Conservation (phyloP, 2,888 invertebrate species). For the Morpho helenor region DNA sequence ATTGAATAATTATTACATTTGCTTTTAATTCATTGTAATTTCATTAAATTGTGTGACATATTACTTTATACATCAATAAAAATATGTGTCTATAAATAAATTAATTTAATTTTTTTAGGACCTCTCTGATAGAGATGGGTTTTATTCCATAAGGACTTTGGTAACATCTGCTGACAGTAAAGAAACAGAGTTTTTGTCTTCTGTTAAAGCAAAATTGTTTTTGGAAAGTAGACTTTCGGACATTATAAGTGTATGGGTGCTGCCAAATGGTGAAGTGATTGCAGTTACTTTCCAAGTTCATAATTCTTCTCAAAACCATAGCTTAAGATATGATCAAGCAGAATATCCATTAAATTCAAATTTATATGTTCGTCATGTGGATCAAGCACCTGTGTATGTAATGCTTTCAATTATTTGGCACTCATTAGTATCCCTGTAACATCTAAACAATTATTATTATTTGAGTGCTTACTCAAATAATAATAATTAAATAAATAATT, state of each 20-base stretch:
- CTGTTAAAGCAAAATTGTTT: slow-evolving; percentile 88
- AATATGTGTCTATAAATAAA: too few species aligned
- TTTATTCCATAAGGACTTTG: slow-evolving; percentile 86
- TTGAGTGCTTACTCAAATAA: too few species aligned
- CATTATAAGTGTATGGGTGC: slow-evolving; percentile 87
- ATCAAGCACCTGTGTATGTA: slow-evolving; percentile 86
- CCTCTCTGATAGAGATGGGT: slow-evolving; percentile 82
- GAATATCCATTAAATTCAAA: slow-evolving; percentile 83
- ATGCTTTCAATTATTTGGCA: not conserved
- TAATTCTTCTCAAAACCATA: slow-evolving; percentile 43
- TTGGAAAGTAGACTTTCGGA: slow-evolving; percentile 88
- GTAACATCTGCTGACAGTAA: slow-evolving; percentile 83
- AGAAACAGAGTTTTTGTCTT: slow-evolving; percentile 85
- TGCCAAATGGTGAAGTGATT: slow-evolving; percentile 88
- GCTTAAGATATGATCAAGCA: slow-evolving; percentile 28
- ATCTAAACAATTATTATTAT: too few species aligned
- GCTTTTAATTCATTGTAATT: too few species aligned
- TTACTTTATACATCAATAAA: too few species aligned
- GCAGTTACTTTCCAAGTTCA: slow-evolving; percentile 81
- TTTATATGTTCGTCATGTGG: slow-evolving; percentile 88
- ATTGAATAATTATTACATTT: too few species aligned
- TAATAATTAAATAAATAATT: too few species aligned
- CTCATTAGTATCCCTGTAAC: too few species aligned
- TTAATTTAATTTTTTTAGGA: slow-evolving; percentile 13
- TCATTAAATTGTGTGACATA: too few species aligned